A percentile compares a stretch with the other conserved stretches of the same genome.
phyloP scores from a whole-genome alignment of 1,140 invertebrate species.

The Cyclargus thomasi region DNA sequence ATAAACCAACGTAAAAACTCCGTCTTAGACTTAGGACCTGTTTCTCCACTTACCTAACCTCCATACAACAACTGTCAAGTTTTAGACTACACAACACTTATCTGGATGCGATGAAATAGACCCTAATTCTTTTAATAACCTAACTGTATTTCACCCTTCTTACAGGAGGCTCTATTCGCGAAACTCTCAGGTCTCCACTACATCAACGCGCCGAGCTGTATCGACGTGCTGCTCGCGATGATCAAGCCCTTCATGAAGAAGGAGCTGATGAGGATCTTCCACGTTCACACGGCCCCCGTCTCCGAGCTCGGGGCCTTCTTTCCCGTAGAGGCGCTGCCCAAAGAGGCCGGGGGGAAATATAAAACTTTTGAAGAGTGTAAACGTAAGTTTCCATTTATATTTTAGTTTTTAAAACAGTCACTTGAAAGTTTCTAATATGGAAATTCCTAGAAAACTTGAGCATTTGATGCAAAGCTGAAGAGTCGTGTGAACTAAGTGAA shows the following conservation, averaged over 20 bases:
- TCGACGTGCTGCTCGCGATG: slow-evolving; percentile 80
- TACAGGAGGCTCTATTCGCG: slow-evolving; percentile 48
- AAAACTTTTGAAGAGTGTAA: slow-evolving; percentile 28
- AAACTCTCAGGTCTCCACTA: slow-evolving; percentile 80
- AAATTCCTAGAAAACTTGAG: too few relatives aligned
- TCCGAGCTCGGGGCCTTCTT: slow-evolving; percentile 57
- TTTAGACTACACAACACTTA: too few relatives aligned
- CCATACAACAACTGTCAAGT: too few relatives aligned
- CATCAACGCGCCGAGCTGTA: slow-evolving; percentile 79
- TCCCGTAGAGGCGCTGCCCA: slow-evolving; percentile 39
- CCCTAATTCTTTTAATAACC: too few relatives aligned
- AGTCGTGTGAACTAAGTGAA: too few relatives aligned
- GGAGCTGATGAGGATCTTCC: slow-evolving; percentile 77
- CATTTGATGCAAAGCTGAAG: too few relatives aligned
- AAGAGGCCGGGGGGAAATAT: slow-evolving; percentile 40
- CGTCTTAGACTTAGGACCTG: too few relatives aligned
- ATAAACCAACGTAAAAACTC: too few relatives aligned
- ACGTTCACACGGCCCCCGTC: slow-evolving; percentile 56
- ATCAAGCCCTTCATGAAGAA: slow-evolving; percentile 84
- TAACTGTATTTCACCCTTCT: slow-evolving; percentile 2
- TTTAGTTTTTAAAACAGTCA: not conserved
- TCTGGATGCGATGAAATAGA: too few relatives aligned
- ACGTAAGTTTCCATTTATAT: slow-evolving; percentile 26
- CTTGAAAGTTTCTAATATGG: too few relatives aligned
- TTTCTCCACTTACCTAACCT: too few relatives aligned